Evolutionary conservation across 30 jellyfish, hydroid and myxozoan species (phyloP).

Genomic region (Morbakka virulenta): DNA sequence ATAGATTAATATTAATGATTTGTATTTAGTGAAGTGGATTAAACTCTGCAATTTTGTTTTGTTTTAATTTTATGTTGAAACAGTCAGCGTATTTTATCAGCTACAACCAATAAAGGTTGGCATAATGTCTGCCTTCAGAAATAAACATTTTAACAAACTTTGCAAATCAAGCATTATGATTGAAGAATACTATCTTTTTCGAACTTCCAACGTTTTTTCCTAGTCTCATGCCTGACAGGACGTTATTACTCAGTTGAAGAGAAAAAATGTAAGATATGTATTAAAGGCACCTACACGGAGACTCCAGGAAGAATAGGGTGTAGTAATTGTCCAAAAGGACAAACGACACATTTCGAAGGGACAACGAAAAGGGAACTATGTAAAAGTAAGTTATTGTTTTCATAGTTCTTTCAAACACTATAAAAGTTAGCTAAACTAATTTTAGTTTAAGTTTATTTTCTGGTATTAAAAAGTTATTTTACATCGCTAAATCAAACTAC

Average conservation of each 20-base stretch:
- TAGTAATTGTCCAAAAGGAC: constrained; percentile 83
- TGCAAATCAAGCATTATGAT: neutral
- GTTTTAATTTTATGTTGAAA: no score
- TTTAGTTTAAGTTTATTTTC: no score
- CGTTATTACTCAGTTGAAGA: constrained; percentile 50
- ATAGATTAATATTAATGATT: no score
- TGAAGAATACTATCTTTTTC: neutral
- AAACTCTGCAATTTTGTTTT: no score
- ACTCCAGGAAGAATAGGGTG: constrained; percentile 94
- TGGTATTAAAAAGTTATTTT: no score
- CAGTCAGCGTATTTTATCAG: no score
- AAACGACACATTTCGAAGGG: constrained; percentile 82
- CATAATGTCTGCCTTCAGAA: no score
- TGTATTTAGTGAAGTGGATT: no score
- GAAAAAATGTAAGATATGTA: constrained; percentile 74
- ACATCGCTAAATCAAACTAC: no score
- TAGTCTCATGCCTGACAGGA: constrained; percentile 96
- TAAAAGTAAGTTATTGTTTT: constrained; percentile 53
- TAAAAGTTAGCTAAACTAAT: no score
- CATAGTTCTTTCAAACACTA: neutral
- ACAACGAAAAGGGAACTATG: constrained; percentile 69
- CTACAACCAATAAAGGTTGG: no score
- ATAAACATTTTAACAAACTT: no score
- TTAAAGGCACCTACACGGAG: constrained; percentile 88
- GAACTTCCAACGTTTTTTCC: neutral